These are phyloP conservation scores for Mus musculus DNA, from an alignment of 2,113 vertebrate genomes.

Conservation along the genomic window GRCm39 chr16:70422001-70422500, in stretches of 20 bases:
- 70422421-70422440: constrained; percentile 52
- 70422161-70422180: constrained; percentile 2
- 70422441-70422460: constrained; percentile 12
- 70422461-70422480: constrained; percentile 45
- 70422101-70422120: constrained; percentile 58
- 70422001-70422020: neutral
- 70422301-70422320: neutral
- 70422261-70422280: neutral
- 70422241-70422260: neutral
- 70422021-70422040: constrained; percentile 50
- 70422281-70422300: neutral
- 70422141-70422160: constrained; percentile 57
- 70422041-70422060: constrained; percentile 73
- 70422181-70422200: neutral
- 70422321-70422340: constrained; percentile 23
- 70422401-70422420: neutral
- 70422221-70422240: neutral
- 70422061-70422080: constrained; percentile 74
- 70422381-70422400: neutral
- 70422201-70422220: neutral
- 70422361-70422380: constrained; percentile 39
- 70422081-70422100: constrained; percentile 59
- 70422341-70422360: neutral
- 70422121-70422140: constrained; percentile 62
- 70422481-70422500: constrained; percentile 45